Conservation (phyloP, 1,140 invertebrate genomes). For the Dreissena rostriformis region DNA sequence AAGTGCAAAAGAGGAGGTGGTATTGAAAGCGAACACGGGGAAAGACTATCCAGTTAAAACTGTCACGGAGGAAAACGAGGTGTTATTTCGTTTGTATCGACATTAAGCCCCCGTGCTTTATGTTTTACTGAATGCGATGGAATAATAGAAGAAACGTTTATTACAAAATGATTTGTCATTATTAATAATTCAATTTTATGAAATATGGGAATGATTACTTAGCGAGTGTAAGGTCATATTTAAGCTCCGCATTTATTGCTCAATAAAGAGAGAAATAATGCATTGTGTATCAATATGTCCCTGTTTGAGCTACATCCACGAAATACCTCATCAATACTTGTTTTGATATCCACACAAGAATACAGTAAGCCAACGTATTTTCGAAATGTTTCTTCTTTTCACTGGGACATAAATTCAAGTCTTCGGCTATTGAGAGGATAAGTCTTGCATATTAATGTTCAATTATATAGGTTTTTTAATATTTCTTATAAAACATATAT, state of each 20-base stretch:
- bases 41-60: conserved; percentile 1
- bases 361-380: not conserved
- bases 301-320: too few relatives aligned
- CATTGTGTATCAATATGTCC: too few relatives aligned
- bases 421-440: too few relatives aligned
- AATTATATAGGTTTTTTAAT: too few relatives aligned
- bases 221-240: not conserved
- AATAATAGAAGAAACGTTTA: too few relatives aligned
- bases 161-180: not conserved
- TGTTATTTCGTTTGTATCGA: not conserved
- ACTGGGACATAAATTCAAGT: too few relatives aligned
- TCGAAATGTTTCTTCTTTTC: not conserved
- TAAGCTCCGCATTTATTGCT: not conserved
- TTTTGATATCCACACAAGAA: not conserved
- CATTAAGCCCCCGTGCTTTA: not conserved
- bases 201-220: not conserved
- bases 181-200: not conserved
- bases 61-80: conserved; percentile 22
- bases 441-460: too few relatives aligned
- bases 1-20: conserved; percentile 16
- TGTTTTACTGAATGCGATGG: not conserved
- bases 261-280: too few relatives aligned
- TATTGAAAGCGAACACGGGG: conserved; percentile 16
- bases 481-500: too few relatives aligned
- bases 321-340: not conserved